Evolutionary conservation across 2,113 vertebrate genomes (phyloP), one percentile per base, ranked within the genome.

Genomic region (Antechinus stuartii): DNA sequence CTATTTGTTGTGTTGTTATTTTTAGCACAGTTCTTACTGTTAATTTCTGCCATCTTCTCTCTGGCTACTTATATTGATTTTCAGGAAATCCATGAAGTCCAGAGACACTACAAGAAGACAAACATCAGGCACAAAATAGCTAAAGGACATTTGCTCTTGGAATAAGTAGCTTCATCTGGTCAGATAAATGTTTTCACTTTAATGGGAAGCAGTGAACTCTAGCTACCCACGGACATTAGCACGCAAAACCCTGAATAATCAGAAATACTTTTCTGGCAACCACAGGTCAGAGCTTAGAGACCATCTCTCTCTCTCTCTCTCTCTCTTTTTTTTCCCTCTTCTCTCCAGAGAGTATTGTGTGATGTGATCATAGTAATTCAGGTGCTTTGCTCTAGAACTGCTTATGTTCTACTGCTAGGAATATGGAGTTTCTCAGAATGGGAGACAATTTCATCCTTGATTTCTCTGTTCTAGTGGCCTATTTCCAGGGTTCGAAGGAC

Each of bases 121-220:
- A 97, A 97, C 97, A 97, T 97, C 97, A 97, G 96, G 96, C 96
- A 95, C 95, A 95, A 94, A 97, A 97, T 93, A 97, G 96, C 97
- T 97, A 95, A 96, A 97, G 95, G 97, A 97, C 97, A 96, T 97
- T 98, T 98, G 96, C 96, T 97, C 97, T 98, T 91, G 91, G 95
- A 97, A 96, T 76, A 61, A 61, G 95, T 91, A 93, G 90, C 96
- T 97, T 96, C 95, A 96, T 97, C 96, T 96, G 95, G 91, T 56
- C 93, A 96, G 96, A 97, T 97, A 97, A 96, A 97, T 94, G 94
- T 95, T 97, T 97, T 96, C n/a, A 2, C 96, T 97, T 96, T 93
- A 89, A 94, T 91, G 90, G 94, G 89, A 96, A 95, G 91, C 55
- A 55, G 57, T 90, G 94, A 68, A 95, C 56, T 42, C 10, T 19